These are phyloP conservation scores for Hirtodrosophila trivittata DNA, from an alignment of 2,888 invertebrate species.

Conservation along the genomic window DNA sequence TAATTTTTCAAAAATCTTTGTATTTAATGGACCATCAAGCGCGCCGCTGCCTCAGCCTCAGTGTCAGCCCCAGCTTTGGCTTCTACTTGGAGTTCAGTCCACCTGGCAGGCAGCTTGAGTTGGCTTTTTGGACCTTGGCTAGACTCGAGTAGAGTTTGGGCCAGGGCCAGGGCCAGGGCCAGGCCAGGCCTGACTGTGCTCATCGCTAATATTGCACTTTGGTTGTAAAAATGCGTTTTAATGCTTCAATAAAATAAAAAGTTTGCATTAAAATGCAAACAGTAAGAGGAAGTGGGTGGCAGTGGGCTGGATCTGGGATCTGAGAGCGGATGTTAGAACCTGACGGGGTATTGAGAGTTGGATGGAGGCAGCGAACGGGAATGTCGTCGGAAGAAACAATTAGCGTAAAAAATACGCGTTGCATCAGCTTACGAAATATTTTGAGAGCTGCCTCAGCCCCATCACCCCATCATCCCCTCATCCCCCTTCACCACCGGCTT, in stretches of 20 bases:
- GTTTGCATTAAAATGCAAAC: slow-evolving; percentile 75
- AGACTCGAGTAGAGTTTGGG: slow-evolving; percentile 12
- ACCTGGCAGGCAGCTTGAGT: slow-evolving; percentile 23
- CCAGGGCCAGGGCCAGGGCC: slow-evolving; percentile 8
- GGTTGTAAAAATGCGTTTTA: slow-evolving; percentile 81
- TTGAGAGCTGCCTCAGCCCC: slow-evolving; percentile 13
- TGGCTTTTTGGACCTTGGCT: slow-evolving; percentile 45
- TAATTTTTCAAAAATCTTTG: slow-evolving; percentile 80
- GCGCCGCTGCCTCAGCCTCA: slow-evolving; percentile 23
- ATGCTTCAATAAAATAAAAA: slow-evolving; percentile 82
- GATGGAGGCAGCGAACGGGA: too few relatives aligned
- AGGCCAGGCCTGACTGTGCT: slow-evolving; percentile 19
- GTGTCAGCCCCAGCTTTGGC: slow-evolving; percentile 14
- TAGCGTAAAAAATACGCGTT: slow-evolving; percentile 80
- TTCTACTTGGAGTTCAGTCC: slow-evolving; percentile 21
- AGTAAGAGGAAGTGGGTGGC: background rate
- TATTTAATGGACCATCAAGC: slow-evolving; percentile 81
- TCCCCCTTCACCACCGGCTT: background rate
- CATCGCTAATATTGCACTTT: slow-evolving; percentile 73
- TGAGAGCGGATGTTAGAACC: slow-evolving; percentile 10
- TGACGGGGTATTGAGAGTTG: background rate
- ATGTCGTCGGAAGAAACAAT: slow-evolving; percentile 77
- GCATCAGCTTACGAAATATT: slow-evolving; percentile 59
- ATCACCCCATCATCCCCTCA: background rate
- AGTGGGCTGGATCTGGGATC: background rate